Percentiles rank a stretch among this genome's conserved stretches.
Evolutionary conservation across 2,888 invertebrate genomes (phyloP).

Genomic region (Mactromeris polynyma): DNA sequence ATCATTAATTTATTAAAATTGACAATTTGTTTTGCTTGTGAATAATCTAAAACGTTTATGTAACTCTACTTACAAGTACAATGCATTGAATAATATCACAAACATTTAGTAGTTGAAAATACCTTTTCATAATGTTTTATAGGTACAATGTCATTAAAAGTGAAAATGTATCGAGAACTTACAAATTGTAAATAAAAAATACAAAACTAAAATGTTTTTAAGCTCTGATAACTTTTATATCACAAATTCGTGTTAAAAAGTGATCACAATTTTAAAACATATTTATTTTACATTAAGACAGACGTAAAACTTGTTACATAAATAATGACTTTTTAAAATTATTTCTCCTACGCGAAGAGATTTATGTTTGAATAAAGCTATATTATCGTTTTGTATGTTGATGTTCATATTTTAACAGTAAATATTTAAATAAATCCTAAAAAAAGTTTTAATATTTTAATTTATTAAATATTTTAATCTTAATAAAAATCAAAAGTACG

Average conservation of each 20-base stretch:
- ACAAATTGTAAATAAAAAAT: neutral
- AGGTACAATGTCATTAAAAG: too few relatives aligned
- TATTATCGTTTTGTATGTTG: too few relatives aligned
- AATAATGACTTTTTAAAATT: neutral
- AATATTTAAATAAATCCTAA: neutral
- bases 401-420: neutral
- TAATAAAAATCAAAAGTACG: too few relatives aligned
- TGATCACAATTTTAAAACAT: neutral
- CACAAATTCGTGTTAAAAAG: neutral
- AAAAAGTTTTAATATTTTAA: neutral
- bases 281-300: conserved; percentile 7
- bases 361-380: too few relatives aligned
- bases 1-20: too few relatives aligned
- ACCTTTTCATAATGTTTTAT: too few relatives aligned
- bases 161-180: neutral
- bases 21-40: too few relatives aligned
- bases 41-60: too few relatives aligned
- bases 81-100: too few relatives aligned
- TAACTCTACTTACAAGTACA: too few relatives aligned
- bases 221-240: neutral
- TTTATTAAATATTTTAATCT: too few relatives aligned
- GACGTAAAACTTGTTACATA: neutral
- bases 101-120: too few relatives aligned
- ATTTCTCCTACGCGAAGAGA: neutral
- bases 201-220: neutral